Base-by-base conservation (phyloP, 1,140 invertebrate genomes). In the Cydia fagiglandana region DNA sequence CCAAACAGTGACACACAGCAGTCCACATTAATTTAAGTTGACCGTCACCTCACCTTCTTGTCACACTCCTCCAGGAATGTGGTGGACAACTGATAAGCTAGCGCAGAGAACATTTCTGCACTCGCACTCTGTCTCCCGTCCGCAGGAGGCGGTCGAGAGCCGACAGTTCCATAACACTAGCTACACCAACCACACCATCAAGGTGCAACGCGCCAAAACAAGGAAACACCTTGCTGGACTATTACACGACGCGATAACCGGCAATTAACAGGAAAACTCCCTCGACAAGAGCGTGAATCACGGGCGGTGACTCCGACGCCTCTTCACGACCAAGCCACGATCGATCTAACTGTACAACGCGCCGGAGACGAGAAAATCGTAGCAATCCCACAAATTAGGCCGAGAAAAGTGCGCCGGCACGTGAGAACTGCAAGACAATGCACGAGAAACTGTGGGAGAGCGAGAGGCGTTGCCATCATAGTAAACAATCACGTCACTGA, bases 401-500 rank as follows among this genome's bases (percentile, higher is more conserved):
- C 81, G 79, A 66, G 77, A 84, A 81, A 82, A 84, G 80, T 84
- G 80, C 78, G 80, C 28, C 81, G 81, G 81, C 84, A 85, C 87
- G 89, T 91, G 88, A 89, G 87, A 90, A 88, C 82, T 75, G 76
- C 78, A 78, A 88, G 80, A 91, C 89, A 92, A 91, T 88, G 82
- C 85, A 82, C 84, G 84, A 85, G 88, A 91, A 92, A 91, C 89
- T 91, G 88, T 91, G 91, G 82, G 86, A 91, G 85, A 86, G 85
- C 81, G 81, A 88, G 91, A 93, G 92, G 92, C 92, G 92, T 93
- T 93, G 91, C 90, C 92, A 86, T 89, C 86, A 83, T 90, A 89
- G 89, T 93, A 91, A 93, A 93, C 92, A 92, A 91, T 92, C 89
- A 91, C 89, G 91, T 91, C 90, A 93, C 84, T 91, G 76, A 83